Conservation (phyloP, 2,797 vertebrate genomes). For the Masticophis lateralis region DNA sequence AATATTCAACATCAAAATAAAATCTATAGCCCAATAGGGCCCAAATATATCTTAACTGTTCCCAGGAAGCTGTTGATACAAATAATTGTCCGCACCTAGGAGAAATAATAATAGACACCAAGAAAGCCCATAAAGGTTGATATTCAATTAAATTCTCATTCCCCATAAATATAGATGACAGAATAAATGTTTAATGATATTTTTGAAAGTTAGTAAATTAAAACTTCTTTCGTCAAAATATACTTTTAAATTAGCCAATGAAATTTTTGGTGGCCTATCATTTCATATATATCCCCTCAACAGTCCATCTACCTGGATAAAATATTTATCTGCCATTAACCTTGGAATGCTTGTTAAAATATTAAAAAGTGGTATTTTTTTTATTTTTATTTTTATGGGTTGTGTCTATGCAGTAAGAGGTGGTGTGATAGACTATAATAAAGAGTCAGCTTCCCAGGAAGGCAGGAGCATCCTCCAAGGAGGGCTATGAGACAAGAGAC, state of each 20-base stretch:
- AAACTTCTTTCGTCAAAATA: neutral
- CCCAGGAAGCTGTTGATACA: neutral
- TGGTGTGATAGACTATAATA: neutral
- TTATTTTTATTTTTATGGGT: neutral
- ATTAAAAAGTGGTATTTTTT: neutral
- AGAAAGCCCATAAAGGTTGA: neutral
- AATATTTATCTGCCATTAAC: neutral
- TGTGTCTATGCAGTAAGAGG: neutral
- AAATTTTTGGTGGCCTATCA: neutral
- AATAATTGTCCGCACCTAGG: neutral
- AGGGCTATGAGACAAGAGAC: neutral
- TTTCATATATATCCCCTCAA: neutral
- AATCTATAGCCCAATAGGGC: neutral
- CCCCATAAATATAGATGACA: neutral
- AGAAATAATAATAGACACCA: neutral
- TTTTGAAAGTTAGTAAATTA: neutral
- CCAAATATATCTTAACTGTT: neutral
- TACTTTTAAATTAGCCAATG: neutral
- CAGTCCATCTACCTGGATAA: neutral
- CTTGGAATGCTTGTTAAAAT: neutral
- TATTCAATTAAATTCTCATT: neutral
- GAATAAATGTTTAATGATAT: neutral
- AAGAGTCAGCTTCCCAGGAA: neutral
- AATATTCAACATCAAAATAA: neutral
- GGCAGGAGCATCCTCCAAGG: neutral